A percentile compares a stretch with the other conserved stretches of the same genome.
Evolutionary conservation across 2,113 vertebrate genomes (phyloP).

Genomic region (Baryphthengus martii): DNA sequence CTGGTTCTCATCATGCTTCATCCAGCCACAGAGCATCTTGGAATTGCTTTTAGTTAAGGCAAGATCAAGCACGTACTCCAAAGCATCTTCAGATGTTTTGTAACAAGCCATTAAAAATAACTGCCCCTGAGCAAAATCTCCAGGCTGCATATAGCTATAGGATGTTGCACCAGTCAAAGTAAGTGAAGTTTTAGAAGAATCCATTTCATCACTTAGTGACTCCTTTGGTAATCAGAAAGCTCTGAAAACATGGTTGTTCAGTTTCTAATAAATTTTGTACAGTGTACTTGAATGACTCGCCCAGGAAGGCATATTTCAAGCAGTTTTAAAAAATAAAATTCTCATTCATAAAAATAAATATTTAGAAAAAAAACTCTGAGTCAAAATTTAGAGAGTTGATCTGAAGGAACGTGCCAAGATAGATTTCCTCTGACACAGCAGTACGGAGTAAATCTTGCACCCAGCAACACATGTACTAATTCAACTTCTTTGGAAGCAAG

Average conservation of each 20-base stretch:
- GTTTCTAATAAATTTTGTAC: neutral
- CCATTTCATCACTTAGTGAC: neutral
- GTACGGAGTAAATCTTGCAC: neutral
- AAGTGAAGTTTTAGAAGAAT: neutral
- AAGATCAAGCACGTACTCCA: neutral
- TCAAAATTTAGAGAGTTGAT: neutral
- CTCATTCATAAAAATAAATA: neutral
- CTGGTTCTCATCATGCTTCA: neutral
- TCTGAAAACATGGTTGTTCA: neutral
- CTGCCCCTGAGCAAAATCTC: neutral
- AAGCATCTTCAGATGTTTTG: neutral
- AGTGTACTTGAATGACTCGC: neutral
- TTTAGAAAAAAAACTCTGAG: neutral
- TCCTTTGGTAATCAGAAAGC: neutral
- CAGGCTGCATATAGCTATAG: rapidly evolving
- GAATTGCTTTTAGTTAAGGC: neutral
- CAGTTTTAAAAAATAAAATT: neutral
- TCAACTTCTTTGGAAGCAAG: neutral
- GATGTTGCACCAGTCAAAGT: neutral
- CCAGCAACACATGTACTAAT: neutral
- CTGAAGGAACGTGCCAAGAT: neutral
- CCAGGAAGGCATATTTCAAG: neutral
- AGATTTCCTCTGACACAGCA: neutral
- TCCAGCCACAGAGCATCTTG: neutral
- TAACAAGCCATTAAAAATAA: neutral